Conservation (phyloP, 2,797 vertebrate species). For the Sphaeramia orbicularis region DNA sequence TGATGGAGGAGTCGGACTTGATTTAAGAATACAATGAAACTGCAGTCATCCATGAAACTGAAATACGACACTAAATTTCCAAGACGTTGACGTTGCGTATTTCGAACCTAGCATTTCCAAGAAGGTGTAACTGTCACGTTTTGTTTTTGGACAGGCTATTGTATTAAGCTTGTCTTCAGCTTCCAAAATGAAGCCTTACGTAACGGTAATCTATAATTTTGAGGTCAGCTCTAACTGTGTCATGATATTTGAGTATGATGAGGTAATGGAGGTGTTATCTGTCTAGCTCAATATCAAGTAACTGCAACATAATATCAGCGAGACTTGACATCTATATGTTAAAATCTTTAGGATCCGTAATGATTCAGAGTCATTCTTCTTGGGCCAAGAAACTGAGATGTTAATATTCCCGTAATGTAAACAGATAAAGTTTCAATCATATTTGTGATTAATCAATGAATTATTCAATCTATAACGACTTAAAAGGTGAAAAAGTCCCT, state of each 20-base stretch:
- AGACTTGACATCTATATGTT: slow-evolving; percentile 32
- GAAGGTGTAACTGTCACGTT: slow-evolving; percentile 17
- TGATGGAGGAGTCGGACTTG: slow-evolving; percentile 60
- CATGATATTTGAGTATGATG: slow-evolving; percentile 54
- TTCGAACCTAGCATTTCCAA: slow-evolving; percentile 23
- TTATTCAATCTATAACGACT: too few relatives aligned
- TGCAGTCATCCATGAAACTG: slow-evolving; percentile 34
- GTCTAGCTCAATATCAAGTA: slow-evolving; percentile 33
- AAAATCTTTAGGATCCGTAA: neutral
- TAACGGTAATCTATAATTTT: slow-evolving; percentile 45
- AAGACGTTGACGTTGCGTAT: slow-evolving; percentile 8
- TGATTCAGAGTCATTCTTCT: neutral
- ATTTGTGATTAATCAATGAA: too few relatives aligned
- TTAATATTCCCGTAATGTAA: too few relatives aligned
- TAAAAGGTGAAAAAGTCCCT: too few relatives aligned
- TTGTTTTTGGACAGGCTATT: slow-evolving; percentile 7
- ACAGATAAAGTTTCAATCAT: too few relatives aligned
- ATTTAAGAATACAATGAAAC: slow-evolving; percentile 56
- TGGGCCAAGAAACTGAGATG: neutral
- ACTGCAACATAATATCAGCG: slow-evolving; percentile 27
- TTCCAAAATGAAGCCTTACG: slow-evolving; percentile 16
- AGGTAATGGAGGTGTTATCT: slow-evolving; percentile 9
- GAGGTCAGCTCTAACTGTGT: slow-evolving; percentile 46
- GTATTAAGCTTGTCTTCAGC: slow-evolving; percentile 2
- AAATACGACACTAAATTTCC: slow-evolving; percentile 48